These are phyloP conservation scores for Atrina japonica DNA, from an alignment of 2,888 invertebrate species.

Conservation along the genomic window DNA sequence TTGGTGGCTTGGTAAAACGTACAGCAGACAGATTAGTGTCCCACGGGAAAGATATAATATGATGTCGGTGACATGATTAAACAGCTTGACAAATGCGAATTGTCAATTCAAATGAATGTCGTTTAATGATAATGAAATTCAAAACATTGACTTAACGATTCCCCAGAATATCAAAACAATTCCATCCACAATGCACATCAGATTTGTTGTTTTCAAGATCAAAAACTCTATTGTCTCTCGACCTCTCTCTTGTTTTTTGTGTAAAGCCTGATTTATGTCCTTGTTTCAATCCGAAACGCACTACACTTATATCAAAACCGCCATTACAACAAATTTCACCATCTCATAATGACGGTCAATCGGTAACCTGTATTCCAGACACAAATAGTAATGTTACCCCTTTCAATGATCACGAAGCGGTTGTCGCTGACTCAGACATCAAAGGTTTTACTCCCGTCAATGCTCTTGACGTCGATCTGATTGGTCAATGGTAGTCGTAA, in stretches of 20 bases:
- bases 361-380: not conserved
- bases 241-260: conserved; percentile 12
- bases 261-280: conserved; percentile 2
- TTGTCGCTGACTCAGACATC: too few species aligned
- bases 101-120: not conserved
- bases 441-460: not conserved
- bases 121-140: conserved; percentile 1
- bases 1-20: conserved; percentile 22
- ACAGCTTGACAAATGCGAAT: conserved; percentile 2
- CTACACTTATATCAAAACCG: not conserved
- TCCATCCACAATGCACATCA: not conserved
- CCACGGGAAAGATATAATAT: conserved; percentile 19
- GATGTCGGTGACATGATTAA: conserved; percentile 3
- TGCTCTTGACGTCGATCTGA: not conserved
- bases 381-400: too few species aligned
- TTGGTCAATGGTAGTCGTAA: conserved; percentile 1
- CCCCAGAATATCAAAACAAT: not conserved
- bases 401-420: too few species aligned
- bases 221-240: too few species aligned
- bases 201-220: too few species aligned
- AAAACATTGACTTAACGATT: not conserved
- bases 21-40: conserved; percentile 25
- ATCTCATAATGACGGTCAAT: not conserved
- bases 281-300: not conserved
- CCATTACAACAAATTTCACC: not conserved